Evolutionary conservation across 2,888 invertebrate species (phyloP).

Genomic region (Melitaea athalia): DNA sequence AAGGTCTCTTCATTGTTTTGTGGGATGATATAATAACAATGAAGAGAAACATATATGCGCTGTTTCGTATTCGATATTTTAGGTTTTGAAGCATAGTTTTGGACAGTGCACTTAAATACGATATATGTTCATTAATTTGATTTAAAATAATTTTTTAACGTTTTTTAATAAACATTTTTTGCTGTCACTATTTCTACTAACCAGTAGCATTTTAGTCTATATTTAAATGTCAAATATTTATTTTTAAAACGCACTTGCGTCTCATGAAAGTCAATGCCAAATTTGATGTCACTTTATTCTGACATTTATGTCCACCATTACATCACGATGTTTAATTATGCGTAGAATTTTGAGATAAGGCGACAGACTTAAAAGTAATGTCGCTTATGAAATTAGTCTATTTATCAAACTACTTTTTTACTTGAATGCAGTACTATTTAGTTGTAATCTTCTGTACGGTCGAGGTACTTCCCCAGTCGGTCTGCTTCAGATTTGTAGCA

Average conservation of each 20-base stretch:
- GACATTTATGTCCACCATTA: slow-evolving; percentile 29
- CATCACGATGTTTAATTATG: slow-evolving; percentile 16
- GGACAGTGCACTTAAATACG: not conserved
- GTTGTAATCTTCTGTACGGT: too few relatives aligned
- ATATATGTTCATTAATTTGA: not conserved
- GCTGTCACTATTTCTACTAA: not conserved
- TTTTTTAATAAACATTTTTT: not conserved
- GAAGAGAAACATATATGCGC: slow-evolving; percentile 32
- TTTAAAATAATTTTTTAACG: not conserved
- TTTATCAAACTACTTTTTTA: too few relatives aligned
- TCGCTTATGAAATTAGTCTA: slow-evolving; percentile 6
- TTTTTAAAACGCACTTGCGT: slow-evolving; percentile 13
- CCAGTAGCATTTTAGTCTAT: slow-evolving; percentile 8
- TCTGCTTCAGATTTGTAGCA: too few relatives aligned
- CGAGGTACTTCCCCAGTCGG: too few relatives aligned
- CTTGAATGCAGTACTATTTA: too few relatives aligned
- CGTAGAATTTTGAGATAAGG: slow-evolving; percentile 27
- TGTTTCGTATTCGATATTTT: slow-evolving; percentile 19
- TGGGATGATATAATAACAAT: slow-evolving; percentile 38
- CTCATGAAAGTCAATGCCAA: slow-evolving; percentile 23
- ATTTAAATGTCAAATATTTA: slow-evolving; percentile 18
- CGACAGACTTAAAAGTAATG: not conserved
- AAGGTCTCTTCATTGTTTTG: slow-evolving; percentile 55
- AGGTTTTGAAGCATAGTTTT: not conserved
- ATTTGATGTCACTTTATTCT: slow-evolving; percentile 29